Base-by-base conservation (phyloP, 2,797 vertebrate genomes). In the Rhinella marina region DNA sequence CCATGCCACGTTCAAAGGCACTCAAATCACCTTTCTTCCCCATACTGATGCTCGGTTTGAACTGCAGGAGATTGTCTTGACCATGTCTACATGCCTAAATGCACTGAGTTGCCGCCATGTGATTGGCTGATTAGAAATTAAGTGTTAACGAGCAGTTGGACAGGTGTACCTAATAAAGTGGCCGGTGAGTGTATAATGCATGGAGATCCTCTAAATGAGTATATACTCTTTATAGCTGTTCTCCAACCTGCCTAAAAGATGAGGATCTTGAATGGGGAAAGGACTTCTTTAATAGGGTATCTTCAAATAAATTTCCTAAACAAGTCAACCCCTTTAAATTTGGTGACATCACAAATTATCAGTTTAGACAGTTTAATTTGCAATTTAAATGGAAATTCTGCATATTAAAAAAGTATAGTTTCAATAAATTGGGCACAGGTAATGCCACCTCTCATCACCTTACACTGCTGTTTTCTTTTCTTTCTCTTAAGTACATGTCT, bases 401-500 rank as follows among this genome's bases (percentile, higher is more conserved):
- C 17, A 48, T 48, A 50, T 52, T 25, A 54, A 77, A 25, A 25
- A 54, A 8, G 1, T 76, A 12, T 7, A 77, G 23, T 54, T 77
- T 12, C 54, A 52, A 77, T 75, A 77, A 77, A 77, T 54, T n/a
- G 16, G 75, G 23, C 75, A 4, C 72, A 27, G 54, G 10, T 57
- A 76, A 50, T 5, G 59, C 72, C 62, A 61, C 50, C 41, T 57
- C 76, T 82, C 70, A 84, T 86, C 72, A 68, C 70, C 52, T 68
- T 62, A 41, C 73, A 32, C 66, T 17, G 6, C 59, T 48, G 79
- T 57, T 78, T 83, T 75, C 56, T 82, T 29, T 85, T 56, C 19
- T 29, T 86, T 86, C 23, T 25, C 21, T 77, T 48, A n/a, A 68
- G 59, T 86, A 78, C 48, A 77, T 88, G 68, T 84, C 32, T 83